Base-by-base conservation (phyloP, 2,113 vertebrate genomes). In the Pristiophorus japonicus region DNA sequence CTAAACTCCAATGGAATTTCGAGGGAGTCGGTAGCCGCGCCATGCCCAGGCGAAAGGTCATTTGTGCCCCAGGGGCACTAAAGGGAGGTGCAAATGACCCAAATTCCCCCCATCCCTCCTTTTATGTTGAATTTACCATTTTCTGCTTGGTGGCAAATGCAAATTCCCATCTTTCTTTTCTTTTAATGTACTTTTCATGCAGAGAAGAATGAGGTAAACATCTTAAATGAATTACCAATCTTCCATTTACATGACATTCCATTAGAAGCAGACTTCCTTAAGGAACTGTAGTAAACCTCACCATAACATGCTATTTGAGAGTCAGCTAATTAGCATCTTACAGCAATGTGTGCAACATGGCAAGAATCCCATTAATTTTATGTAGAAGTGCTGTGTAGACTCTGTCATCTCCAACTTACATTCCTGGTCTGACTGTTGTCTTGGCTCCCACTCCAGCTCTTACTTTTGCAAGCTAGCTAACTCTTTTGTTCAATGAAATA, bases 401-500 rank as follows among this genome's bases (percentile, higher is more conserved):
- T n/a, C 55, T 91, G 88, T 91, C 88, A 91, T 91, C 30, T 62
- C 85, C 24, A 55, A 30, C 10, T 88, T 88, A n/a, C 55, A 91
- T 91, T 91, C 88, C 88, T 91, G 88, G 14, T 62, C 38, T 38
- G 88, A 91, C 27, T 91, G 30, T 91, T 91, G 34, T 91, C 55
- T 62, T 91, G 55, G 88, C 88, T 91, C 14, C 55, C 88, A n/a
- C 88, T 78, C 24, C n/a, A 78, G n/a, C n/a, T 78, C n/a, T 91
- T 62, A 91, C 55, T 20, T 62, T 91, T 38, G 55, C 55, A 91
- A 88, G 88, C 30, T 91, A 59, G 85, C 10, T 55, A 88, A 59
- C 85, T 88, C 85, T 59, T 88, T 55, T 91, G 55, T 91, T 62
- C 88, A 91, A n/a, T 91, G 16, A n/a, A 91, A 63, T 91, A 55